Evolutionary conservation across 2,888 invertebrate species (phyloP).

Genomic region (Napeogenes sylphis): DNA sequence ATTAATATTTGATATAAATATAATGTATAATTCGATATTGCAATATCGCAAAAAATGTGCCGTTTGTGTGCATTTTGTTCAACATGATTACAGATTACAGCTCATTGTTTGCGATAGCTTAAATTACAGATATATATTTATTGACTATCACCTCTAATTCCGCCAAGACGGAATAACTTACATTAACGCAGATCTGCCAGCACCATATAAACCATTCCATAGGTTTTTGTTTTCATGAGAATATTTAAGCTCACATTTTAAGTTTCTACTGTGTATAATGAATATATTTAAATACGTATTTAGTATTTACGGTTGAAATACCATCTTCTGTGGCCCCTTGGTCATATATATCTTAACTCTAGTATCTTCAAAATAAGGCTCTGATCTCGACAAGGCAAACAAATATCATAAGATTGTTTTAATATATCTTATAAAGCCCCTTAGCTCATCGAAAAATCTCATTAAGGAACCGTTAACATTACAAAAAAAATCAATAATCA

Average conservation of each 20-base stretch:
- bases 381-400: conserved; percentile 56
- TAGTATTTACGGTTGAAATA: conserved; percentile 25
- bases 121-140: conserved; percentile 46
- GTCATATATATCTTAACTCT: conserved; percentile 57
- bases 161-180: conserved; percentile 46
- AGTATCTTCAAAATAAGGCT: conserved; percentile 61
- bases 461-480: conserved; percentile 57
- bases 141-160: conserved; percentile 45
- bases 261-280: conserved; percentile 18
- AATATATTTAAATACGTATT: conserved; percentile 24
- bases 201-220: conserved; percentile 58
- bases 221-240: conserved; percentile 35
- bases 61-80: conserved; percentile 3
- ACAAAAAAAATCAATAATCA: conserved; percentile 54
- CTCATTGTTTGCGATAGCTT: conserved; percentile 39
- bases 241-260: conserved; percentile 35
- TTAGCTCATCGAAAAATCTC: conserved; percentile 36
- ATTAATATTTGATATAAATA: conserved; percentile 17
- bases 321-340: conserved; percentile 57
- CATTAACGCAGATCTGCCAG: conserved; percentile 71
- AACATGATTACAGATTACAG: background rate
- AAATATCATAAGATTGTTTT: conserved; percentile 23
- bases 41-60: conserved; percentile 39
- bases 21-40: conserved; percentile 15
- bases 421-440: conserved; percentile 12